Evolutionary conservation across 1,140 invertebrate species (phyloP).

Genomic region (Drosophila athabasca): DNA sequence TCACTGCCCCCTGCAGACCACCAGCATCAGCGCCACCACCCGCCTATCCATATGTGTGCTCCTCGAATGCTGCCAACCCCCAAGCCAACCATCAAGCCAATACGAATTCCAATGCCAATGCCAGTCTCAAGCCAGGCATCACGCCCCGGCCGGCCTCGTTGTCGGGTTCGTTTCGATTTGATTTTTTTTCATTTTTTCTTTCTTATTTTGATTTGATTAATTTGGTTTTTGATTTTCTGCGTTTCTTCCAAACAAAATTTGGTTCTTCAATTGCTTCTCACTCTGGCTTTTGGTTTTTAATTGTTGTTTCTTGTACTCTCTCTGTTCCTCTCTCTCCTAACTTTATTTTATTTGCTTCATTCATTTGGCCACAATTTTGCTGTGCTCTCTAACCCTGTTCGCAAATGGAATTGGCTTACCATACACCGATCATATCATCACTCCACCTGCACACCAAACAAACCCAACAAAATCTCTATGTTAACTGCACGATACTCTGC

Average conservation of each 20-base stretch:
- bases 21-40: constrained; percentile 3
- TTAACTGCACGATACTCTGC: constrained; percentile 30
- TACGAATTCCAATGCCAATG: constrained; percentile 43
- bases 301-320: neutral
- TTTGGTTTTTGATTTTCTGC: constrained; percentile 33
- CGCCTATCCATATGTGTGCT: constrained; percentile 61
- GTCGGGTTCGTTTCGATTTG: constrained; percentile 82
- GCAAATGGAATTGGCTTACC: constrained; percentile 29
- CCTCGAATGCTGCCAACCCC: constrained; percentile 43
- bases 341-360: constrained; percentile 5
- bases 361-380: neutral
- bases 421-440: constrained; percentile 16
- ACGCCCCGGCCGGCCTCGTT: constrained; percentile 83
- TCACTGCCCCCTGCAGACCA: constrained; percentile 39
- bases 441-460: constrained; percentile 3
- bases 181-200: constrained; percentile 29
- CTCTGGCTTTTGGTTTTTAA: constrained; percentile 33
- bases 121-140: constrained; percentile 74
- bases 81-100: constrained; percentile 25
- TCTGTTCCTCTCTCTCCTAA: neutral
- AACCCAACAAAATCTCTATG: constrained; percentile 2
- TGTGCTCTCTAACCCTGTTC: constrained; percentile 16
- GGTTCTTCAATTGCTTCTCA: constrained; percentile 21
- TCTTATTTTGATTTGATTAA: constrained; percentile 41
- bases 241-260: constrained; percentile 22